Conservation (phyloP, 2,797 vertebrate species). For the Dipus sagitta region DNA sequence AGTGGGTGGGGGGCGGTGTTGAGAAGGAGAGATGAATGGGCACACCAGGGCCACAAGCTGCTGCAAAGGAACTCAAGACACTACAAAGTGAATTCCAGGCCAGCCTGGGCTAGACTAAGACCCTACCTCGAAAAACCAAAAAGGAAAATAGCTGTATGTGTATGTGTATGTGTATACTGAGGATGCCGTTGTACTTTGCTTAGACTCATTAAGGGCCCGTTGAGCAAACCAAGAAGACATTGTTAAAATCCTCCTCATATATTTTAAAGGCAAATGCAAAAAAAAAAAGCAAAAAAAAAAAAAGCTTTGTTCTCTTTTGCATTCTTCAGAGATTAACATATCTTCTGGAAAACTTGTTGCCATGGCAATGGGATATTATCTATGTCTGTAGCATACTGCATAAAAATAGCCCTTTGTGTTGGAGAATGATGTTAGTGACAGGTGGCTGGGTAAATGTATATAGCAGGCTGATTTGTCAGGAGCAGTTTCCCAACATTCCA, state of each 20-base stretch:
- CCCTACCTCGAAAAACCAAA: neutral
- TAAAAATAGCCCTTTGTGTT: conserved; percentile 82
- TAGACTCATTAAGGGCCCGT: neutral
- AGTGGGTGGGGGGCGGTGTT: too few species aligned
- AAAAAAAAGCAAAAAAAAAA: conserved; percentile 60
- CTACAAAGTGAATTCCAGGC: neutral
- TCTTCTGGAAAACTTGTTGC: conserved; percentile 83
- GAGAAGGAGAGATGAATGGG: too few species aligned
- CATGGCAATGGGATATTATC: conserved; percentile 83
- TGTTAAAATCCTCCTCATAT: conserved; percentile 18
- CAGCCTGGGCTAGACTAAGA: neutral
- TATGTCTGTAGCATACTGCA: conserved; percentile 56
- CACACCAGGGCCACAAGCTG: too few species aligned
- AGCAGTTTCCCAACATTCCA: conserved; percentile 53
- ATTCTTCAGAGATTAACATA: conserved; percentile 72
- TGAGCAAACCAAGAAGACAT: conserved; percentile 19
- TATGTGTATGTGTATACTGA: neutral
- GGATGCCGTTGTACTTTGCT: conserved; percentile 35
- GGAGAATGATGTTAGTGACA: conserved; percentile 74
- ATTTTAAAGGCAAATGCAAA: conserved; percentile 64
- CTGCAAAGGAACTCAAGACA: too few species aligned
- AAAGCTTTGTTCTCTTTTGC: conserved; percentile 69
- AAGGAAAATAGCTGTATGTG: neutral
- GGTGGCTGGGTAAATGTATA: conserved; percentile 72
- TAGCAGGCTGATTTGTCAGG: conserved; percentile 71